Evolutionary conservation across 2,888 invertebrate genomes (phyloP), one percentile per base, ranked within the genome.

Genomic region (Spisula solida): DNA sequence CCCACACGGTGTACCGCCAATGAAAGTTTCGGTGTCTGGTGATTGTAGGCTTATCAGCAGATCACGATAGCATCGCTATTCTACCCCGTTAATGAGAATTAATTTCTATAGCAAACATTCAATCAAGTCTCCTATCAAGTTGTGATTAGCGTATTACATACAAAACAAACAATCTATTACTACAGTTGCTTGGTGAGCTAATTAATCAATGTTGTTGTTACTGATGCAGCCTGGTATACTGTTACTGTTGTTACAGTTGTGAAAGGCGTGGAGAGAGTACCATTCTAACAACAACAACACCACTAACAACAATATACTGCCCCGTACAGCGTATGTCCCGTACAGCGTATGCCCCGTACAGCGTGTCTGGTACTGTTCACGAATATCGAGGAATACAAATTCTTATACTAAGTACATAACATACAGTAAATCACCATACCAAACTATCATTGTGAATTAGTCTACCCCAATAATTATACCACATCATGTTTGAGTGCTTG

Each of bases 91-190:
- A 85, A 85, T 85, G 78, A 79, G 85, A 85, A 85, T 85, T 85
- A 85, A 85, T 85, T 85, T 79, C 85, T 85, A 85, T 51, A 78
- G 75, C 85, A 85, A 85, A 85, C 85, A 85, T 85, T 85, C 79
- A 79, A 85, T 85, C 85, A 85, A n/a, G 41, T 14, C 79, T 79
- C 85, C 56, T 56, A 85, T 85, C 85, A 79, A 85, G 41, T 85
- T 51, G 85, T 85, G 85, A 85, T 85, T 85, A 85, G 87, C 82
- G 82, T 87, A 82, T 87, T 87, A 87, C 87, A 82, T 82, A 87
- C 82, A 87, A 87, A 82, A 82, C 87, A 87, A 87, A 87, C 87
- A 87, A 79, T 87, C 87, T 87, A 87, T 87, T 87, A 82, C 82
- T 82, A 56, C 29, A 10, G 79, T 85, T 48, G 79, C 78, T 85